Base-by-base conservation (phyloP, 2,888 invertebrate genomes). In the Rhagophthalmus giganteus region DNA sequence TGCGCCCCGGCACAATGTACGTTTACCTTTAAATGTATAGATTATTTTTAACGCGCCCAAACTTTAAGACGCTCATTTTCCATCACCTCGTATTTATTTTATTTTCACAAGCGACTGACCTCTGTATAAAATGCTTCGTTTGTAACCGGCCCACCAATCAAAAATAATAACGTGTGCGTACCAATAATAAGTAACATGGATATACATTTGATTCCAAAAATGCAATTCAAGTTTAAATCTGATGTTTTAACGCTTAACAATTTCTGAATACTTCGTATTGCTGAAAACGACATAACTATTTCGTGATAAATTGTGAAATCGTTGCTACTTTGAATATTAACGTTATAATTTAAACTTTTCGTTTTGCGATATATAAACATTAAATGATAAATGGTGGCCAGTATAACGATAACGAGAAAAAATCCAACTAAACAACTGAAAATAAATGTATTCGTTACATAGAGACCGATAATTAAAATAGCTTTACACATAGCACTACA, bases 131-230 rank as follows among this genome's bases (percentile, higher is more conserved):
- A 86, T 52, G 79, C 78, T 8, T 79, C 77, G 66, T 88, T 87
- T 70, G 82, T 77, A 0, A 85, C 78, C 1, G 87, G 87, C 38
- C 87, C 86, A 63, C 83, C 81, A 11, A 83, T 78, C 31, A 83
- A 78, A 63, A 86, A 87, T 32, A 85, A 72, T 24, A 86, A 74
- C 0, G 84, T 81, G 66, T 88, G 87, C 0, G 86, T 86, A 24
- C 77, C 76, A 3, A 87, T 73, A 34, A 88, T 86, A 34, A 86
- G 78, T 0, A 80, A 57, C 87, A 88, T 88, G 0, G 85, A 80
- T 34, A 86, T 63, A 8, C 83, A 79, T 64, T 85, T 86, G 26
- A 88, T 73, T 2, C 74, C 74, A 49, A 62, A 68, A 16, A 76
- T 75, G 60, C 84, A 84, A 56, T 85, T 83, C 41, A 88, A 71